These are phyloP conservation scores for Pollimyrus isidori DNA, from an alignment of 2,113 vertebrate species.

Conservation along the genomic window DNA sequence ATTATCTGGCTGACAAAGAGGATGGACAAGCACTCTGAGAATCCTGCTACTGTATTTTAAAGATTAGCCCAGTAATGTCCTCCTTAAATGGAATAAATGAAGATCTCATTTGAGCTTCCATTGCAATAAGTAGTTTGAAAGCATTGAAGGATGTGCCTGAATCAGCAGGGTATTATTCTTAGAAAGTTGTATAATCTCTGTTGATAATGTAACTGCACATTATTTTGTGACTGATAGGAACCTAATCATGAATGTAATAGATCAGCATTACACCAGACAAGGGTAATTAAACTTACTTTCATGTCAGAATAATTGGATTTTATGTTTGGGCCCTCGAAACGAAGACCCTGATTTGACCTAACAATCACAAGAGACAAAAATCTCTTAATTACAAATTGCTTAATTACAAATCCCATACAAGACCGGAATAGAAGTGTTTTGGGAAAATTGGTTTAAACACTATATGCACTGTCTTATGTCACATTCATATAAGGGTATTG, in stretches of 20 bases:
- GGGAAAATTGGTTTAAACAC: neutral
- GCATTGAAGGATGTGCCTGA: constrained; percentile 20
- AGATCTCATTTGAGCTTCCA: constrained; percentile 9
- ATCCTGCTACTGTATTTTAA: constrained; percentile 17
- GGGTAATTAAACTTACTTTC: constrained; percentile 57
- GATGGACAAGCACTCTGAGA: neutral
- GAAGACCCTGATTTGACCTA: constrained; percentile 27
- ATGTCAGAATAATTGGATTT: constrained; percentile 49
- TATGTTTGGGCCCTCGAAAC: constrained; percentile 35
- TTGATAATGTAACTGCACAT: constrained; percentile 51
- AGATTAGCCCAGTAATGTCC: constrained; percentile 17
- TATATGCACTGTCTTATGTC: neutral
- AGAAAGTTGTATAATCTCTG: constrained; percentile 49
- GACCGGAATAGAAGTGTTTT: constrained; percentile 25
- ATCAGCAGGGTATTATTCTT: constrained; percentile 46
- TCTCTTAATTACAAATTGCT: constrained; percentile 23
- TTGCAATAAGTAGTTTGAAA: constrained; percentile 42
- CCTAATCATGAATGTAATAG: constrained; percentile 60
- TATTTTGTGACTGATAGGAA: constrained; percentile 57
- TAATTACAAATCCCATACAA: constrained; percentile 16
- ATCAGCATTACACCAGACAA: constrained; percentile 53
- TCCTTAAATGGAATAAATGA: constrained; percentile 42
- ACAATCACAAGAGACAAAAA: constrained; percentile 25
- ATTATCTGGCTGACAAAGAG: constrained; percentile 5
- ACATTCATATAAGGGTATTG: neutral